A percentile compares a stretch with the other conserved stretches of the same genome.
Evolutionary conservation across 2,797 vertebrate species (phyloP).

Genomic region (Pipistrellus pygmaeus): DNA sequence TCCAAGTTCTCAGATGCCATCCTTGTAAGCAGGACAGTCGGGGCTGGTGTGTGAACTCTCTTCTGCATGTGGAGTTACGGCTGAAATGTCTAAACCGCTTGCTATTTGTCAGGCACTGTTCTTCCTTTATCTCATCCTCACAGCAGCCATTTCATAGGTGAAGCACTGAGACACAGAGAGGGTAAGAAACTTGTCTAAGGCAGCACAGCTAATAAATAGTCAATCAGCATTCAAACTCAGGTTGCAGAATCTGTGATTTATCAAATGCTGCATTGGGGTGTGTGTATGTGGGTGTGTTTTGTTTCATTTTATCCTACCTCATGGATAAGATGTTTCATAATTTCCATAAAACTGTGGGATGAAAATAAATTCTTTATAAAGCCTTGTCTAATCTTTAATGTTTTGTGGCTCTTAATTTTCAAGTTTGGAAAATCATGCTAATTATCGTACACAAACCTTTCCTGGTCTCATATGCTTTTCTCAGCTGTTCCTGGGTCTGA

Average conservation of each 20-base stretch:
- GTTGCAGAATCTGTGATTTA: constrained; percentile 41
- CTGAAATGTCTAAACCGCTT: background rate
- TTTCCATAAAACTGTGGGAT: constrained; percentile 46
- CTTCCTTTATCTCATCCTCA: background rate
- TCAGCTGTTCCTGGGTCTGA: constrained; percentile 28
- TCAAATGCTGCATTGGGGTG: background rate
- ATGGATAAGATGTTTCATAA: constrained; percentile 1
- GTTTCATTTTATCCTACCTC: constrained; percentile 19
- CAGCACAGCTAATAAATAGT: background rate
- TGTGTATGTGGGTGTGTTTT: background rate
- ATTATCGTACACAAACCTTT: constrained; percentile 14
- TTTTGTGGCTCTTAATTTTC: constrained; percentile 65
- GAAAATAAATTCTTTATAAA: constrained; percentile 37
- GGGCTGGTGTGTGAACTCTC: background rate
- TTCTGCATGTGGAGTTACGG: background rate
- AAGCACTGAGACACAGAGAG: background rate
- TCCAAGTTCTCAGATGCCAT: background rate
- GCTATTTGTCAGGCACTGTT: background rate
- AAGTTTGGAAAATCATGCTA: constrained; percentile 37
- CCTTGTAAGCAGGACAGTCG: background rate
- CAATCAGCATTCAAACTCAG: background rate
- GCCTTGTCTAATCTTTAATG: constrained; percentile 12
- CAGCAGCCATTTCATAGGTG: background rate
- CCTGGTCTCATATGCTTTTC: constrained; percentile 1
- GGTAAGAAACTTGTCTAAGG: background rate